Evolutionary conservation across 2,888 invertebrate genomes (phyloP).

Genomic region (Orchesellides sinensis): DNA sequence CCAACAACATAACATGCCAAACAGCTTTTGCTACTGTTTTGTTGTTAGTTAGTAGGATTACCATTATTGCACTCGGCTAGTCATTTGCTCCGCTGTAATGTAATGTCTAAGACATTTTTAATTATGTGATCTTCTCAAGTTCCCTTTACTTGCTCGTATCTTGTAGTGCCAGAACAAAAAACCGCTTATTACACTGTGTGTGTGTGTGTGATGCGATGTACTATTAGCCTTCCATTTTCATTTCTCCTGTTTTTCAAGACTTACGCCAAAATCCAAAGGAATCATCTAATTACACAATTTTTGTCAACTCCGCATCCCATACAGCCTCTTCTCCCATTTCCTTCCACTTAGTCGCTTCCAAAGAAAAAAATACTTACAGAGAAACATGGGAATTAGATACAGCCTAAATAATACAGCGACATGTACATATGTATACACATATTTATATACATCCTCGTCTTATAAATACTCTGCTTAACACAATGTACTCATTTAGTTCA

Average conservation of each 20-base stretch:
- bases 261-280: conserved; percentile 1
- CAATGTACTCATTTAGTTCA: no score
- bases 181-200: no score
- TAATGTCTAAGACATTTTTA: conserved; percentile 45
- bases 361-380: neutral
- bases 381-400: no score
- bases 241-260: neutral
- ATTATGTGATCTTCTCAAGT: conserved; percentile 34
- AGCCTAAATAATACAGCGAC: no score
- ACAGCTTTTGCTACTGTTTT: neutral
- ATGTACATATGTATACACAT: no score
- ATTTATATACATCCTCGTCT: no score
- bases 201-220: neutral
- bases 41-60: conserved; percentile 40
- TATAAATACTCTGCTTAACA: no score
- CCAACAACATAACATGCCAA: no score
- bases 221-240: neutral
- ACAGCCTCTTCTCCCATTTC: conserved; percentile 11
- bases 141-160: no score
- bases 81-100: conserved; percentile 16
- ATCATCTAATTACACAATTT: conserved; percentile 51
- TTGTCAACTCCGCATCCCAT: conserved; percentile 39
- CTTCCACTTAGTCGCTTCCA: neutral
- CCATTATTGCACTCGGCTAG: conserved; percentile 41
- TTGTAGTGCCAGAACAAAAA: no score